phyloP scores from a whole-genome alignment of 2,113 vertebrate species.

The Plotosus lineatus region DNA sequence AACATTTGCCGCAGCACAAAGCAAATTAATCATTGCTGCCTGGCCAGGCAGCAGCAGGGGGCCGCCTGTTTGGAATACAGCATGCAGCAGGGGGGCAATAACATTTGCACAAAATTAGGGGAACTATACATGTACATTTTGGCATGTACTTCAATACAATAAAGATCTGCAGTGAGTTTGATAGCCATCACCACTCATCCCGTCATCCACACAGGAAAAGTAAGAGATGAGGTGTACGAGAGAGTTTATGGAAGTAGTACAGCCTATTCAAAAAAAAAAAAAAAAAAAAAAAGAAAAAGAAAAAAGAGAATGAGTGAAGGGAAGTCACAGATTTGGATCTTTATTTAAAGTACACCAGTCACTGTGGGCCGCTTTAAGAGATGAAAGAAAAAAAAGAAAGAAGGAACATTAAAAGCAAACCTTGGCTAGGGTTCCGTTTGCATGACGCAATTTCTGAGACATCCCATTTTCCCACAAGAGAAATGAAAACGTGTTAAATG shows the following conservation, averaged over 20 bases:
- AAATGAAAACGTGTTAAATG: background rate
- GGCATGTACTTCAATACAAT: background rate
- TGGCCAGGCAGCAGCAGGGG: constrained; percentile 20
- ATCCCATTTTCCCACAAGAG: background rate
- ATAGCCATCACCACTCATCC: background rate
- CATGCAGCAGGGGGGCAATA: constrained; percentile 24
- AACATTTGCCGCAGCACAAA: constrained; percentile 44
- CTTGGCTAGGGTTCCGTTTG: background rate
- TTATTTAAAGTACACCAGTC: constrained; percentile 14
- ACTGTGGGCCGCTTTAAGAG: background rate
- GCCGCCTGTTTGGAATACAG: constrained; percentile 27
- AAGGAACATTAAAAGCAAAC: background rate
- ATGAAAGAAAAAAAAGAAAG: background rate
- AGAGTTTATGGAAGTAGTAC: background rate
- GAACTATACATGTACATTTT: background rate
- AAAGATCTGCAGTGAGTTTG: background rate
- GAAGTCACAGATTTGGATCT: background rate
- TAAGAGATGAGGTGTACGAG: too few relatives aligned
- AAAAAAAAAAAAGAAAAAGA: background rate
- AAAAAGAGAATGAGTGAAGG: background rate
- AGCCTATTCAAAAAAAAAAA: background rate
- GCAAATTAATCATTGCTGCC: constrained; percentile 41
- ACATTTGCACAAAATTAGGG: constrained; percentile 32
- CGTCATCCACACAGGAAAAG: background rate
- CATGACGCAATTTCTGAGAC: constrained; percentile 22